Evolutionary conservation across 2,113 vertebrate species (phyloP).

Genomic region (Litocranius walleri): DNA sequence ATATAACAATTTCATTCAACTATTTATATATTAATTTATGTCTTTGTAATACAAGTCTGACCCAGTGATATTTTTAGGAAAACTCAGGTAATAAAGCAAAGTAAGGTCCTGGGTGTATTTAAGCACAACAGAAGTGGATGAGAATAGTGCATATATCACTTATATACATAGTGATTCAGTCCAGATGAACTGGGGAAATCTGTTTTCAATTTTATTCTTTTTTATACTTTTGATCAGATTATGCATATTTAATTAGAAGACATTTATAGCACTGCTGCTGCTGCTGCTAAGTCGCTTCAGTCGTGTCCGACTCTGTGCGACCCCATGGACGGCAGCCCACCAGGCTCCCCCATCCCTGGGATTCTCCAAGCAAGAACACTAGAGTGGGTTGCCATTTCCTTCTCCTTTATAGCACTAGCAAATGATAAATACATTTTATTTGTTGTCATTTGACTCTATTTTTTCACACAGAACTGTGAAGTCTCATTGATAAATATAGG

Average conservation of each 20-base stretch:
- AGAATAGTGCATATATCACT: not conserved
- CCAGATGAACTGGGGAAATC: not conserved
- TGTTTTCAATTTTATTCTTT: not conserved
- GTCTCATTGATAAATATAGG: not conserved
- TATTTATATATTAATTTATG: not conserved
- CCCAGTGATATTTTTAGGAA: not conserved
- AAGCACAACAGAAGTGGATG: not conserved
- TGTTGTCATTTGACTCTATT: not conserved
- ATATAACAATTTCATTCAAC: not conserved
- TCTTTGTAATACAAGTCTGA: not conserved
- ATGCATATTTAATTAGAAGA: not conserved
- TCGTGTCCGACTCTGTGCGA: no score
- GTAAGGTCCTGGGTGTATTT: not conserved
- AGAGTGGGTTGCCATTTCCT: no score
- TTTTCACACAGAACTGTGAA: not conserved
- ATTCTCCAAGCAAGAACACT: no score
- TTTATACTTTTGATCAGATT: not conserved
- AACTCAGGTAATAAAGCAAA: not conserved
- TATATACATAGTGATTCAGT: not conserved
- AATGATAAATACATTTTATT: not conserved
- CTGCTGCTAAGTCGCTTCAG: no score
- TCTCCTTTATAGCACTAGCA: no score
- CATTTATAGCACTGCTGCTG: not conserved
- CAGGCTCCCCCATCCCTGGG: no score
- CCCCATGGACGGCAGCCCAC: no score